phyloP scores from a whole-genome alignment of 37 sponge, comb jelly and placozoan genomes.

The Chondrilla cf. caribensis region DNA sequence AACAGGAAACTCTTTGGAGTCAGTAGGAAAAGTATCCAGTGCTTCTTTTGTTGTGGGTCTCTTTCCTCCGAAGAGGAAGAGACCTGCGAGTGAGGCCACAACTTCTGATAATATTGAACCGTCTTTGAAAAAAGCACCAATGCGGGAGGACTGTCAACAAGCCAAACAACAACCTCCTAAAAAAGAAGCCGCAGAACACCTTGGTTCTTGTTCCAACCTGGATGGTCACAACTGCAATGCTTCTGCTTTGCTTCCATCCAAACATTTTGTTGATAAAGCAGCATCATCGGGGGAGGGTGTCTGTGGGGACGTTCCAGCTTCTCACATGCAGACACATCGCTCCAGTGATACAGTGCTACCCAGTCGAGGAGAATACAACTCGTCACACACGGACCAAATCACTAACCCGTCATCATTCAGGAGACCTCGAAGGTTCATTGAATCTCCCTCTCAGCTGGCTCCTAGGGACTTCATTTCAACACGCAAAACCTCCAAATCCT shows the following conservation, averaged over 20 bases:
- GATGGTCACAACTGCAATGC: too few relatives aligned
- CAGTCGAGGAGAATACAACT: not conserved
- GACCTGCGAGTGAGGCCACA: not conserved
- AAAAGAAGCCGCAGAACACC: too few relatives aligned
- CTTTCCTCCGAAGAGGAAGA: not conserved
- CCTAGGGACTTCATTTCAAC: not conserved
- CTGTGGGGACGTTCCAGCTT: not conserved
- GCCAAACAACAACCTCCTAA: too few relatives aligned
- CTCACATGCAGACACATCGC: too few relatives aligned
- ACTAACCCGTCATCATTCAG: not conserved
- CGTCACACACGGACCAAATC: not conserved
- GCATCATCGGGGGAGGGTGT: not conserved
- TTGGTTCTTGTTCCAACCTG: too few relatives aligned
- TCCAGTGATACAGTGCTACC: not conserved
- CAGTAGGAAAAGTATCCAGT: not conserved
- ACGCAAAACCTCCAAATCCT: slow-evolving; percentile 3
- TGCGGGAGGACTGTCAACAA: not conserved
- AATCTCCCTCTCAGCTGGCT: not conserved
- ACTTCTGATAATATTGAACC: not conserved
- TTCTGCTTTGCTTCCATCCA: not conserved
- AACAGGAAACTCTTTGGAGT: not conserved
- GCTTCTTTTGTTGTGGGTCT: slow-evolving; percentile 12
- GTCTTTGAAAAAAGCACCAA: not conserved
- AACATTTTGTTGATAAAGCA: not conserved
- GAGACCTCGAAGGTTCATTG: not conserved